Percentiles rank a stretch among this genome's conserved stretches.
These are phyloP conservation scores for Bellardia bayeri DNA, from an alignment of 2,888 invertebrate species.

Conservation along the genomic window DNA sequence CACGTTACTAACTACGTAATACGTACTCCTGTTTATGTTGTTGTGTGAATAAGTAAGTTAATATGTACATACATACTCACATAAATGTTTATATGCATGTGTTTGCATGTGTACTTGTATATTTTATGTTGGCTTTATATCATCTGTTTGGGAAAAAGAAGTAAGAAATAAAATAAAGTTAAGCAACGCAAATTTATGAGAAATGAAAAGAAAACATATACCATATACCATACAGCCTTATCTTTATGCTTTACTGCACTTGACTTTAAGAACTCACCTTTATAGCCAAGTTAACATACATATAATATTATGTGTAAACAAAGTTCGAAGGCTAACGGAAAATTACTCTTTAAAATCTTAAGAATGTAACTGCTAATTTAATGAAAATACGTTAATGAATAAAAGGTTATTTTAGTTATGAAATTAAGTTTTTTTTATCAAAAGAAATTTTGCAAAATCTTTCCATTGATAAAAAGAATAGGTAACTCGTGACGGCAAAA, in stretches of 20 bases:
- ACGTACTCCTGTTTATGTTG: not conserved
- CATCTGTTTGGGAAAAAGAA: not conserved
- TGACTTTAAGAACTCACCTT: conserved; percentile 55
- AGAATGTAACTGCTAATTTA: too few species aligned
- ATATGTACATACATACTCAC: not conserved
- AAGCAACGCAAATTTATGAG: conserved; percentile 10
- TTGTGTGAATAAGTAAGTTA: not conserved
- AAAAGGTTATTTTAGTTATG: too few species aligned
- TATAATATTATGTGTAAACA: not conserved
- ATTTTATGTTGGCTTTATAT: conserved; percentile 19
- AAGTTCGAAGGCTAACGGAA: not conserved
- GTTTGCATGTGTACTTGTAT: not conserved
- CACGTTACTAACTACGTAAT: not conserved
- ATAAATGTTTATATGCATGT: not conserved
- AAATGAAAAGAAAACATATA: not conserved
- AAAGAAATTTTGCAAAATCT: too few species aligned
- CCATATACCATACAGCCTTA: conserved; percentile 17
- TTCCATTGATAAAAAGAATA: too few species aligned
- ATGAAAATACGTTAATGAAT: too few species aligned
- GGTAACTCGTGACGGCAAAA: too few species aligned
- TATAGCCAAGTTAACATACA: conserved; percentile 6
- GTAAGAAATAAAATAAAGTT: not conserved
- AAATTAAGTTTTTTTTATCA: too few species aligned
- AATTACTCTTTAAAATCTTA: not conserved
- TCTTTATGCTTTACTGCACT: conserved; percentile 62